Percentiles rank a stretch among this genome's conserved stretches.
These are phyloP conservation scores for Phymastichus coffea DNA, from an alignment of 1,140 invertebrate species.

Conservation along the genomic window DNA sequence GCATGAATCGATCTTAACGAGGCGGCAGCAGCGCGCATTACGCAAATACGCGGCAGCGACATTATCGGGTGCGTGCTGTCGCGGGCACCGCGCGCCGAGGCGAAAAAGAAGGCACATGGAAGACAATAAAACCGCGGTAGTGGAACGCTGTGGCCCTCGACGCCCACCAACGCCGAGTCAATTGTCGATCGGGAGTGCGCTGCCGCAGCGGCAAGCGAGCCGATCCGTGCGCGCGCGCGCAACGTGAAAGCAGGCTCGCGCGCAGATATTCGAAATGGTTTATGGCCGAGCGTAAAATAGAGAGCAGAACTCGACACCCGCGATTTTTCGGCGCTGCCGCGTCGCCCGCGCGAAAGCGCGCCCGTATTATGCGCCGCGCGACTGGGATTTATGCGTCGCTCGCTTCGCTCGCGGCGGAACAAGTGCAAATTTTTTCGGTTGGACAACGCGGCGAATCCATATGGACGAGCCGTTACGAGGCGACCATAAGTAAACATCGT, in stretches of 20 bases:
- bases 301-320: neutral
- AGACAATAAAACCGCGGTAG: slow-evolving; percentile 5
- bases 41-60: slow-evolving; percentile 3
- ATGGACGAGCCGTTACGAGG: too few relatives aligned
- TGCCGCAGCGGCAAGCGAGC: too few relatives aligned
- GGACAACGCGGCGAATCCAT: too few relatives aligned
- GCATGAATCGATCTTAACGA: slow-evolving; percentile 29
- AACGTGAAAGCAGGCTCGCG: slow-evolving; percentile 35
- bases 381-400: too few relatives aligned
- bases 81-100: neutral
- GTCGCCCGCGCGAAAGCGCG: neutral
- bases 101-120: slow-evolving; percentile 7
- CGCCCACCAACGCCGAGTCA: slow-evolving; percentile 35
- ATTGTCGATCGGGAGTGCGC: too few relatives aligned
- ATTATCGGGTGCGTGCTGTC: neutral
- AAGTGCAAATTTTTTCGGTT: too few relatives aligned
- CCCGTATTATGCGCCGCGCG: too few relatives aligned
- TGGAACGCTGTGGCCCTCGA: slow-evolving; percentile 33
- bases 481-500: too few relatives aligned
- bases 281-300: slow-evolving; percentile 37
- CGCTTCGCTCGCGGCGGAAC: too few relatives aligned
- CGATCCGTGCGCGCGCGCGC: too few relatives aligned
- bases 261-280: slow-evolving; percentile 37
- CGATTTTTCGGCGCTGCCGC: neutral
- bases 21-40: slow-evolving; percentile 2